Base-by-base conservation (phyloP, 2,113 vertebrate species). In the Apteryx owenii region DNA sequence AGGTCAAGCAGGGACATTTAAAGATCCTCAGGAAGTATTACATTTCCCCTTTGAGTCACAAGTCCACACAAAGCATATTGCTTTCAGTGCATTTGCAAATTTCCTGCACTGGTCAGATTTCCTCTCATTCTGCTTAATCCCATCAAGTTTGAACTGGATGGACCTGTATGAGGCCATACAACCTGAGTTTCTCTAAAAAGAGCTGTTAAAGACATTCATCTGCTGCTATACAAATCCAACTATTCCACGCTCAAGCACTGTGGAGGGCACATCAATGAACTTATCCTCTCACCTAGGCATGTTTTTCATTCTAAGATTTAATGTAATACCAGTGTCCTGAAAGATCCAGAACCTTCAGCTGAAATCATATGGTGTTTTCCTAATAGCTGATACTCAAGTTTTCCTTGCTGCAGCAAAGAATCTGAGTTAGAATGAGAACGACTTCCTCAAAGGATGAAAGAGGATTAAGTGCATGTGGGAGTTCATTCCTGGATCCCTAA, bases 1-100 rank as follows among this genome's bases (percentile, higher is more conserved):
- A 95, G 94, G 95, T 96, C 96, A 97, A 95, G 88, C 25, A 64
- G 86, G 95, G 97, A 97, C 95, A 73, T 72, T 92, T 91, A 90
- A 87, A 95, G 96, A 92, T 95, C 90, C 70, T 89, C 89, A 91
- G 95, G 95, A 95, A 94, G 94, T 93, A 95, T 95, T 93, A 92
- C 75, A 77, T 94, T 95, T 95, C 93, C 95, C 79, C 88, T 81
- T 40, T 50, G 75, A 97, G 84, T 85, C 91, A 8, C 78, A 95
- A 95, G 90, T 93, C 89, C 92, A 92, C 93, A 94, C 95, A 95
- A 93, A 95, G 92, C 95, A 95, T 48, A 89, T 48, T 86, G 92
- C 81, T 85, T 95, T 84, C 26, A 95, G 65, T 26, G 36, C 80
- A 80, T 75, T 95, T 94, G 90, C 92, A 81, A 89, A 86, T 95